Evolutionary conservation across 1,140 invertebrate genomes (phyloP).

Genomic region (Orussus abietinus): DNA sequence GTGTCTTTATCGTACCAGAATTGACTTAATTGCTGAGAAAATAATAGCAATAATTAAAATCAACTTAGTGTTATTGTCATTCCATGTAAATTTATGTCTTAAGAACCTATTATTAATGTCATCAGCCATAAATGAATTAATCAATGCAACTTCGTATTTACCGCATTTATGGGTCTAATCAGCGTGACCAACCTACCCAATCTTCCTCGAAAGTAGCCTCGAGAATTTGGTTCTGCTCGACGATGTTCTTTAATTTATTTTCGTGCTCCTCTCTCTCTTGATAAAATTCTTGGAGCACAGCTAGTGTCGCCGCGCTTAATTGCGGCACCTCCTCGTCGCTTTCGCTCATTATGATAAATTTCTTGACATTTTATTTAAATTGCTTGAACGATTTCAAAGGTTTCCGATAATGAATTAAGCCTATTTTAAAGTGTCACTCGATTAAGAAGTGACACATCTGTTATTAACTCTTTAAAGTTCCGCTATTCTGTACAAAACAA

Average conservation of each 20-base stretch:
- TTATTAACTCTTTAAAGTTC: not conserved
- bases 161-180: constrained; percentile 15
- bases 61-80: not conserved
- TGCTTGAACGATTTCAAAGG: not conserved
- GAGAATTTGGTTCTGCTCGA: constrained; percentile 43
- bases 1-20: constrained; percentile 92
- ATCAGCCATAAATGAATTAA: not conserved
- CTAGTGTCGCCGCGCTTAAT: constrained; percentile 70
- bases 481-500: no score
- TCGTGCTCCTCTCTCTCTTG: constrained; percentile 64
- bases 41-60: constrained; percentile 9
- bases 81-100: constrained; percentile 4
- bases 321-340: constrained; percentile 59
- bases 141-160: not conserved
- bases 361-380: no score
- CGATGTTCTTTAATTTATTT: constrained; percentile 47
- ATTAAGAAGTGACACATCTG: not conserved
- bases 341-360: constrained; percentile 36
- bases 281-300: constrained; percentile 79
- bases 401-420: no score
- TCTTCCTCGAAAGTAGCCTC: constrained; percentile 70
- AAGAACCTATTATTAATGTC: constrained; percentile 10
- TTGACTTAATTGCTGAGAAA: constrained; percentile 85
- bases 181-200: constrained; percentile 64
- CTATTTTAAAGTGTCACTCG: not conserved